A percentile compares a stretch with the other conserved stretches of the same genome.
Conservation (phyloP, 30 jellyfish, hydroid and myxozoan species). For the Chrysaora quinquecirrha region DNA sequence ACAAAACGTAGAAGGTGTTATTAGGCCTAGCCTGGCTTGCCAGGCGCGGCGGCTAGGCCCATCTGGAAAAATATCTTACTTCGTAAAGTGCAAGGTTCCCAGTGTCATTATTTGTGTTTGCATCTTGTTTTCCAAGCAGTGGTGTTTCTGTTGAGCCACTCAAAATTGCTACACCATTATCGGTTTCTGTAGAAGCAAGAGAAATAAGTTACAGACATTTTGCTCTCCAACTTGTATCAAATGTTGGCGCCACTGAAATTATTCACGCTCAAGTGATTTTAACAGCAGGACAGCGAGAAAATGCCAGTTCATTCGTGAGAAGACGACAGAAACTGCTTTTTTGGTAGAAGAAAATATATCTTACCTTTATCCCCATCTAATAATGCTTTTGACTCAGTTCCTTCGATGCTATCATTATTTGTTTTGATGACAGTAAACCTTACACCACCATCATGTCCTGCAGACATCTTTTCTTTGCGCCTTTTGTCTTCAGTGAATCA, state of each 20-base stretch:
- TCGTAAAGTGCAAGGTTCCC: slow-evolving; percentile 66
- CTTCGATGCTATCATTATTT: slow-evolving; percentile 13
- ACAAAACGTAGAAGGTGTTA: too few relatives aligned
- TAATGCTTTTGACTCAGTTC: neutral
- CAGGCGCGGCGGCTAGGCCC: too few relatives aligned
- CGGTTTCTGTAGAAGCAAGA: too few relatives aligned
- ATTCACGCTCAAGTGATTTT: slow-evolving; percentile 14
- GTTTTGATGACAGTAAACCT: slow-evolving; percentile 61
- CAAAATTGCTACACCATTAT: too few relatives aligned
- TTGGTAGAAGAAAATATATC: neutral
- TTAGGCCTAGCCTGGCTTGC: too few relatives aligned
- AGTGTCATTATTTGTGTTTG: slow-evolving; percentile 15
- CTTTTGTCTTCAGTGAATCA: too few relatives aligned
- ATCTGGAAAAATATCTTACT: too few relatives aligned
- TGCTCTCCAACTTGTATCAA: too few relatives aligned
- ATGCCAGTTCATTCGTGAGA: too few relatives aligned
- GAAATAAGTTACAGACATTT: too few relatives aligned
- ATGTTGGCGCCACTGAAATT: slow-evolving; percentile 24
- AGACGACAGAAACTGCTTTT: too few relatives aligned
- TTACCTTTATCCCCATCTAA: neutral
- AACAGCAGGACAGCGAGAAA: too few relatives aligned
- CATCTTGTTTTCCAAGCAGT: slow-evolving; percentile 29
- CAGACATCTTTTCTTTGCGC: neutral
- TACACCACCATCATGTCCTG: slow-evolving; percentile 33
- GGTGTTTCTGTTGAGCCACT: slow-evolving; percentile 10